These are phyloP conservation scores for Punctoribates punctum DNA, from an alignment of 2,888 invertebrate genomes.

Conservation along the genomic window DNA sequence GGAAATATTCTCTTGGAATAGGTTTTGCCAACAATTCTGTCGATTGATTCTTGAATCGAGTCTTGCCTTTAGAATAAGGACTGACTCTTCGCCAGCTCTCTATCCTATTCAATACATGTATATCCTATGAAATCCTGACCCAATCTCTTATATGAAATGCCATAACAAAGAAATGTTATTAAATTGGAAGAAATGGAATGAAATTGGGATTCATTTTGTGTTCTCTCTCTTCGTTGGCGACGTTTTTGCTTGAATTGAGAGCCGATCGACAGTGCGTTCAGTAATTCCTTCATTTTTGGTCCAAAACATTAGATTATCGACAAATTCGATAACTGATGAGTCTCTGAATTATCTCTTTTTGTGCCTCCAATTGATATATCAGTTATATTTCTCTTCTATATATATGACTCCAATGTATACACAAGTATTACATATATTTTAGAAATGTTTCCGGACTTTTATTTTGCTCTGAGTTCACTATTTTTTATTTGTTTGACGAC, in stretches of 20 bases:
- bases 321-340: background rate
- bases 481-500: no score
- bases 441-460: no score
- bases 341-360: background rate
- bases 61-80: background rate
- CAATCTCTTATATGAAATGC: background rate
- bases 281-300: background rate
- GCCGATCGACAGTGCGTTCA: background rate
- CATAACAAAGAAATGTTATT: background rate
- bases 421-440: no score
- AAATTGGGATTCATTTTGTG: background rate
- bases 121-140: no score
- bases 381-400: no score
- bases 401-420: no score
- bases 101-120: background rate
- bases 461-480: no score
- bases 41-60: background rate
- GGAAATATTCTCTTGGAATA: background rate
- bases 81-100: background rate
- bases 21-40: background rate
- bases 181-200: background rate
- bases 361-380: no score
- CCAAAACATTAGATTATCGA: background rate
- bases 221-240: background rate
- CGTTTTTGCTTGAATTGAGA: background rate